Base-by-base conservation (phyloP, 2,113 vertebrate genomes). In the Callocephalon fimbriatum region DNA sequence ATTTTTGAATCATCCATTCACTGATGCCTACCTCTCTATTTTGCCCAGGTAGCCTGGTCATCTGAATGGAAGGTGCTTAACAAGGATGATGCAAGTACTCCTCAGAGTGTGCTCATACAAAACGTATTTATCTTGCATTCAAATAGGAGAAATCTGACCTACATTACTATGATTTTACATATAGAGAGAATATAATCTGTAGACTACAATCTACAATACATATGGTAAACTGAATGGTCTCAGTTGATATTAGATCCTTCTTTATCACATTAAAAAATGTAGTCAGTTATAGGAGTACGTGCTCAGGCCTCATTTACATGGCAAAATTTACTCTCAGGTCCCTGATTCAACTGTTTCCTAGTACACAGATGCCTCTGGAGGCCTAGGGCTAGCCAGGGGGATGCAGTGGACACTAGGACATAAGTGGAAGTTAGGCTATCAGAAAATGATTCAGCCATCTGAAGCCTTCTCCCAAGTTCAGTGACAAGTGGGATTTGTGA, bases 401-500 rank as follows among this genome's bases (percentile, higher is more conserved):
- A 73, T n/a, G 17, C 19, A 84, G 23, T 0, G 70, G 22, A 80
- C 17, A 80, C 7, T 13, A 77, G 42, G 35, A 37, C 25, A 9
- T 56, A n/a, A 3, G 6, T 27, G 42, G 17, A 78, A 51, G 4
- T 56, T 44, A 61, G 26, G 23, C 23, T 53, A 68, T 26, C 18
- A 76, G 44, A 92, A 79, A 76, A 68, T 18, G 32, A 86, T 37
- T 7, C 27, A 79, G 17, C 7, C 31, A 31, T 8, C 3, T 58
- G 9, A 7, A 84, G 7, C 10, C 7, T 92, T 82, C 48, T 62
- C 40, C 53, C 42, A 45, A 19, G 9, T 48, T 90, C 62, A 66
- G 23, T 40, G 35, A 78, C 0, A 3, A 19, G n/a, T 5, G 0
- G 0, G 4, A 68, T 35, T 73, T 42, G 42, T 22, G 15, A 37